A percentile compares a stretch with the other conserved stretches of the same genome.
These are phyloP conservation scores for Mastacembelus armatus DNA, from an alignment of 2,797 vertebrate species.

Conservation along the genomic window DNA sequence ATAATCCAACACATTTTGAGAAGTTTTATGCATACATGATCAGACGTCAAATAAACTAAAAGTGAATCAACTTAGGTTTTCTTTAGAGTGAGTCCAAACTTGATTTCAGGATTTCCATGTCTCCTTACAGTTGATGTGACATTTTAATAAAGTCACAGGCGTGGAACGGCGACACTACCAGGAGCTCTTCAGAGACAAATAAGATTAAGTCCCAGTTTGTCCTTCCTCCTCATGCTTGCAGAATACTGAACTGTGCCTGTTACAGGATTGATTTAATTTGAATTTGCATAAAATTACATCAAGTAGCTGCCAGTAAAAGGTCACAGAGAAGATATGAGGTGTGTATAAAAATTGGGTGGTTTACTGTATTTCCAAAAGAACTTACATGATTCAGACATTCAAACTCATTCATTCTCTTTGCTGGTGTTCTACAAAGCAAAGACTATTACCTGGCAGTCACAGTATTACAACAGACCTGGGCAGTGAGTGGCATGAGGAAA, in stretches of 20 bases:
- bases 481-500: neutral
- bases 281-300: constrained; percentile 73
- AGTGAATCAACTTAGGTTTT: constrained; percentile 39
- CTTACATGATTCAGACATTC: neutral
- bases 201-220: constrained; percentile 66
- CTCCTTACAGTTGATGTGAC: constrained; percentile 63
- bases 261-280: constrained; percentile 70
- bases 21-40: constrained; percentile 10
- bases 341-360: neutral
- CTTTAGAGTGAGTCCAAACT: constrained; percentile 46
- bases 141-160: constrained; percentile 70
- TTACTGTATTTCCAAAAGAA: neutral
- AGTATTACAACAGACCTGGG: constrained; percentile 4
- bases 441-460: constrained; percentile 16
- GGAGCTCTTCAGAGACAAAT: constrained; percentile 64
- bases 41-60: constrained; percentile 40
- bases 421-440: constrained; percentile 2
- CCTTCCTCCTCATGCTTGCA: constrained; percentile 54
- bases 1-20: neutral
- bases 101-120: constrained; percentile 42
- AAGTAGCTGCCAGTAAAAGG: constrained; percentile 60
- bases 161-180: constrained; percentile 37
- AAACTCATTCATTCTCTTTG: neutral
- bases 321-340: constrained; percentile 29
- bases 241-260: constrained; percentile 51